Conservation (phyloP, 2,797 vertebrate genomes). For the Melanotaenia nigrans region DNA sequence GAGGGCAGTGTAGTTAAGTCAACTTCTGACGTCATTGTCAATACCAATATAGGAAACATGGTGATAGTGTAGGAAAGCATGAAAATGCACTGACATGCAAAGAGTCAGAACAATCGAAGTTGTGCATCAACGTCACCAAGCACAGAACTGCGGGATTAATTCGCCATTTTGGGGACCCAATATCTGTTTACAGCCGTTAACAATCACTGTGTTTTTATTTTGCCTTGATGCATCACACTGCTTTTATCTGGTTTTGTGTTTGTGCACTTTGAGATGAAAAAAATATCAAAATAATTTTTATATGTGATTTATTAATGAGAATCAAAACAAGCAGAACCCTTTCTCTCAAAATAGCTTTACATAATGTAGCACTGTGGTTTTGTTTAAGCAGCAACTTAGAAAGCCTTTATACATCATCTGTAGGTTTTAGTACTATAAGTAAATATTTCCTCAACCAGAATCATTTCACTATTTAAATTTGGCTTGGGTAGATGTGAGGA, state of each 20-base stretch:
- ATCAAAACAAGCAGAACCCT: not conserved
- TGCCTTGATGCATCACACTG: slow-evolving; percentile 1
- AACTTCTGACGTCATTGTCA: no score
- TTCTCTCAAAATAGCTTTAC: not conserved
- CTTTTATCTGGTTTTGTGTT: slow-evolving; percentile 2
- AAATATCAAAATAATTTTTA: slow-evolving; percentile 8
- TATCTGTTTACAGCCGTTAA: no score
- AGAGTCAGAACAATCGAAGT: no score
- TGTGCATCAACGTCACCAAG: no score
- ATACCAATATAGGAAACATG: no score
- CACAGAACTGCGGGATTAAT: no score
- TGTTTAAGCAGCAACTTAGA: no score
- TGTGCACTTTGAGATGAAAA: not conserved
- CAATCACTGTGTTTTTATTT: slow-evolving; percentile 14
- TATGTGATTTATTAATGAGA: not conserved
- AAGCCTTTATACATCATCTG: no score
- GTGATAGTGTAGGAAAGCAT: no score
- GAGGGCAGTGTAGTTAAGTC: no score
- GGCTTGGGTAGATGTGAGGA: not conserved
- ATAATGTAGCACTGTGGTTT: not conserved
- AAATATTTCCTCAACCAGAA: slow-evolving; percentile 27
- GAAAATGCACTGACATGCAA: no score
- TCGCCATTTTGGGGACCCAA: no score
- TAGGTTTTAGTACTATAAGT: slow-evolving; percentile 8
- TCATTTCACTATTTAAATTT: slow-evolving; percentile 17